phyloP scores from a whole-genome alignment of 2,888 invertebrate species.

The Erpobdella octoculata region DNA sequence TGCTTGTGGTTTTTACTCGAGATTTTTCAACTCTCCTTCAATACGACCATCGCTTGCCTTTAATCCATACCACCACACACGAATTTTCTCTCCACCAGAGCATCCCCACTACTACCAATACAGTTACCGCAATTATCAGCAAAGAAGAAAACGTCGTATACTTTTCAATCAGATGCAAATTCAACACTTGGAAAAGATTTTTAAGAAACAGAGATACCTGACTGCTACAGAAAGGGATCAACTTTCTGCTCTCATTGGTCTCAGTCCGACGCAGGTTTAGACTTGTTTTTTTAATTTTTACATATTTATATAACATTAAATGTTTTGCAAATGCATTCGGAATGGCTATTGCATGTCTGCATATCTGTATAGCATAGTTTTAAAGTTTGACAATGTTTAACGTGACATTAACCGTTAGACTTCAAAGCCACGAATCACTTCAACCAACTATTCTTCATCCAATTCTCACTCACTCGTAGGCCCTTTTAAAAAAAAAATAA shows the following conservation, averaged over 20 bases:
- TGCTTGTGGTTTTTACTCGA: too few relatives aligned
- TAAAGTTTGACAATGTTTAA: neutral
- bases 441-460: too few relatives aligned
- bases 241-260: slow-evolving; percentile 14
- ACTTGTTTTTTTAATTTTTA: neutral
- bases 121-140: neutral
- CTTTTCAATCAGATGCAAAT: slow-evolving; percentile 21
- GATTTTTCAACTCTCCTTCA: too few relatives aligned
- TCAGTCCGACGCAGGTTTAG: slow-evolving; percentile 23
- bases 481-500: too few relatives aligned
- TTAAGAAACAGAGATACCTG: slow-evolving; percentile 11
- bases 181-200: slow-evolving; percentile 23
- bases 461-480: too few relatives aligned
- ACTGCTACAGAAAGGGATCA: slow-evolving; percentile 22
- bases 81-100: neutral
- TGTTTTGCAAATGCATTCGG: too few relatives aligned
- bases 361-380: neutral
- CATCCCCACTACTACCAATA: neutral
- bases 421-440: too few relatives aligned
- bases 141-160: slow-evolving; percentile 9
- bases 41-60: too few relatives aligned
- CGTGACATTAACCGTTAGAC: neutral
- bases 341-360: too few relatives aligned
- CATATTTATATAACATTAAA: neutral
- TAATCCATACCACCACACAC: too few relatives aligned